These are phyloP conservation scores for Rafetus swinhoei DNA, from an alignment of 2,113 vertebrate species.

Conservation along the genomic window DNA sequence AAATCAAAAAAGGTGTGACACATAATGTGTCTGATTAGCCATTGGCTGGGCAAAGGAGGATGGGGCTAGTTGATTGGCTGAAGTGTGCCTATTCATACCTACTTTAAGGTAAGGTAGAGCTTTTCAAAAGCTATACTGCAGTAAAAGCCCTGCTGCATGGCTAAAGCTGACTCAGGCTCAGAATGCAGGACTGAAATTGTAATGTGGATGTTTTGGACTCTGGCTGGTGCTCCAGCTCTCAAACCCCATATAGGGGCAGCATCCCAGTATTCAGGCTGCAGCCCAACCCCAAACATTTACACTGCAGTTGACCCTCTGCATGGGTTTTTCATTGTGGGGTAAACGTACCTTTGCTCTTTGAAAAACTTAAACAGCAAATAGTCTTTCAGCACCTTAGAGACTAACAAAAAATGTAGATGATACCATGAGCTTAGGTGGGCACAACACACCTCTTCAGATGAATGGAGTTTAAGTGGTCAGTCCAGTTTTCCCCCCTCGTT, in stretches of 20 bases:
- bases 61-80: not conserved
- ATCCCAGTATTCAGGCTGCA: not conserved
- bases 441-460: no score
- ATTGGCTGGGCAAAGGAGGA: not conserved
- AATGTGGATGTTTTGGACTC: no score
- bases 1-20: not conserved
- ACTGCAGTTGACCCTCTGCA: not conserved
- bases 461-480: no score
- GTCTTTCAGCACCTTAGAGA: no score
- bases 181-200: no score
- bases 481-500: no score
- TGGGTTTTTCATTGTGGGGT: not conserved
- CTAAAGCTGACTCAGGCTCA: no score
- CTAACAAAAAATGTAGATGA: no score
- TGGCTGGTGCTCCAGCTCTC: not conserved
- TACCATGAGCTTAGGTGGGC: no score
- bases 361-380: no score
- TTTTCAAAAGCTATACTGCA: not conserved
- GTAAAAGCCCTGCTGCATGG: not conserved
- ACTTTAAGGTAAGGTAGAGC: not conserved
- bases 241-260: not conserved
- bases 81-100: not conserved
- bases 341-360: not conserved
- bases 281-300: not conserved
- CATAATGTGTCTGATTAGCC: not conserved